Evolutionary conservation across 1,140 invertebrate species (phyloP), one percentile per base, ranked within the genome.

Genomic region (Plectrocnemia conspersa): DNA sequence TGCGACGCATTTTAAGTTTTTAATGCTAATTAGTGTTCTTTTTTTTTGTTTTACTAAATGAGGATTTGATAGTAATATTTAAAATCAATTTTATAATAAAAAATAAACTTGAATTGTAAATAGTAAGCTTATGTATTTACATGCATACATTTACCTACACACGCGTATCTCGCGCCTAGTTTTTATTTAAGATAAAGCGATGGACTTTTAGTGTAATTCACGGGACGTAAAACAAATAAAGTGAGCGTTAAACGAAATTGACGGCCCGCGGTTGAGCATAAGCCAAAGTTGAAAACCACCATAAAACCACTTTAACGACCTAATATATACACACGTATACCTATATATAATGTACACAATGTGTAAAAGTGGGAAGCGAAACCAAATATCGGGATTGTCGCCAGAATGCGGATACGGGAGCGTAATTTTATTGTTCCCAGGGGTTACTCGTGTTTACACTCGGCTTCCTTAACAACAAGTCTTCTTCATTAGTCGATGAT

Each of bases 351-450:
- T n/a, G n/a, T n/a, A n/a, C n/a, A n/a, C n/a, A n/a, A n/a, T n/a
- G n/a, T n/a, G n/a, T n/a, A n/a, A n/a, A n/a, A n/a, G n/a, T n/a
- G n/a, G 35, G 18, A 54, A 27, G 35, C 46, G 54, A 21, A 42
- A 24, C 22, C 24, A 19, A 18, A 48, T 18, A 35, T 6, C 25
- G 45, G 24, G 45, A 46, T n/a, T 11, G 9, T 16, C 23, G 29
- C 16, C 36, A 23, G 56, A 58, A 53, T 53, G 56, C 56, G 49
- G 56, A 57, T 52, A 40, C 50, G 22, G 54, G 42, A 54, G 44
- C 29, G 56, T 57, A 27, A 33, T 49, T 47, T 61, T 57, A 61
- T 61, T 61, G 59, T 61, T 61, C 59, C 59, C 59, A 10, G 6
- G 55, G 59, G 59, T 42, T 18, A 16, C 11, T 23, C 24, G 29